Evolutionary conservation across 2,797 vertebrate genomes (phyloP), one percentile per base, ranked within the genome.

Genomic region (Hirundo rustica): DNA sequence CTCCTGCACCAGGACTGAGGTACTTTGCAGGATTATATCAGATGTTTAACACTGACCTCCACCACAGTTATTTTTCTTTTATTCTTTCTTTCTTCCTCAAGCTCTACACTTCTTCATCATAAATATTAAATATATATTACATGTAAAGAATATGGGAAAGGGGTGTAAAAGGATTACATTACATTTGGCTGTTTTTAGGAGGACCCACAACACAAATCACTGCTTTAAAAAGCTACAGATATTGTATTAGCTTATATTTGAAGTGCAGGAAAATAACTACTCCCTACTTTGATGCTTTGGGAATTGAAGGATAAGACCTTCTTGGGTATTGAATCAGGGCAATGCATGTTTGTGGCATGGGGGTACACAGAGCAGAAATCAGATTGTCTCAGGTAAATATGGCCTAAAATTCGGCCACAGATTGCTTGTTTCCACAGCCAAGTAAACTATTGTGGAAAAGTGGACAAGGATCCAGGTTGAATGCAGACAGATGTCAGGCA

Each of bases 331-430:
- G 3, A 71, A 12, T 45, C 21, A 73, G 14, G 23, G n/a, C 17
- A 50, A 23, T 10, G 9, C 4, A 7, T 27, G 16, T 5, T 60
- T 0, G 1, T 25, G 16, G 14, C 1, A 0, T 32, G 7, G 7
- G 10, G 9, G 3, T 40, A 40, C 27, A 27, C 8, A 51, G 48
- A 81, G 32, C 5, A 75, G n/a, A 92, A 82, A 42, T 29, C 20
- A 53, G 25, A 16, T 14, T 44, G 4, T 51, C 40, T 62, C 2
- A 0, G 8, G 16, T 55, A 78, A 68, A 10, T 19, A 16, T 40
- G 30, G 13, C 58, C 68, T 54, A 36, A 51, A 76, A 6, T 38
- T 58, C 34, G 16, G 50, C 30, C n/a, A 10, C 25, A 61, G 16
- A 15, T 50, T 61, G 10, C 16, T 85, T 64, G 8, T 34, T 32